Conservation (phyloP, 2,797 vertebrate species). For the Halcyon smyrnensis region DNA sequence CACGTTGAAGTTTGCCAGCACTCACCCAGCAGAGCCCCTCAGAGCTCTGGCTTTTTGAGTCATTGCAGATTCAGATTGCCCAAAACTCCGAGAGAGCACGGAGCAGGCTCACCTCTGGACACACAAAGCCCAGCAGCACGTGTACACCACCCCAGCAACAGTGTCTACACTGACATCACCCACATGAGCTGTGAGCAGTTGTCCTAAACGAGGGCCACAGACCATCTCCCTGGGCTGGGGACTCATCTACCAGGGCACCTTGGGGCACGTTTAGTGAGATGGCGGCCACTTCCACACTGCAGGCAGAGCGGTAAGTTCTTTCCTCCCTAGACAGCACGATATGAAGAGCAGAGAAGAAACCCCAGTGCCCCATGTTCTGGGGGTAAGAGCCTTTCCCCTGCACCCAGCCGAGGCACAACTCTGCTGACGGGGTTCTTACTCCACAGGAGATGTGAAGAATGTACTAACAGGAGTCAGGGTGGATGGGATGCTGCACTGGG, state of each 20-base stretch:
- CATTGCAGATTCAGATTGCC: background rate
- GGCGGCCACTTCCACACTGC: background rate
- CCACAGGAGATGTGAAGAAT: background rate
- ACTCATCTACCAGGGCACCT: background rate
- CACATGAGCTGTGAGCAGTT: rapidly evolving
- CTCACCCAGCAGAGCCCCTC: background rate
- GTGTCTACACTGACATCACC: background rate
- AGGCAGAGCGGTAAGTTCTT: background rate
- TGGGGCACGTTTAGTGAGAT: background rate
- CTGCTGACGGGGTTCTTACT: background rate
- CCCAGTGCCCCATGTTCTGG: too few relatives aligned
- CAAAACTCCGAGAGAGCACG: background rate
- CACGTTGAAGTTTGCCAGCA: background rate
- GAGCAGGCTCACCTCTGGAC: background rate
- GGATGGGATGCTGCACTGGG: background rate
- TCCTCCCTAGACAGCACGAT: background rate
- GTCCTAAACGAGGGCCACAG: background rate
- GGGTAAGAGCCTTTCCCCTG: background rate
- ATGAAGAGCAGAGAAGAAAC: background rate
- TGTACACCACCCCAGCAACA: background rate
- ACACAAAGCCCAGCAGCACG: background rate
- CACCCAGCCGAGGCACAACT: background rate
- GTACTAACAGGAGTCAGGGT: background rate
- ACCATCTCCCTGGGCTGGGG: background rate
- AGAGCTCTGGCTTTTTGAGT: background rate